A percentile compares a stretch with the other conserved stretches of the same genome.
These are phyloP conservation scores for Drosophila kuntzei DNA, from an alignment of 2,888 invertebrate species.

Conservation along the genomic window DNA sequence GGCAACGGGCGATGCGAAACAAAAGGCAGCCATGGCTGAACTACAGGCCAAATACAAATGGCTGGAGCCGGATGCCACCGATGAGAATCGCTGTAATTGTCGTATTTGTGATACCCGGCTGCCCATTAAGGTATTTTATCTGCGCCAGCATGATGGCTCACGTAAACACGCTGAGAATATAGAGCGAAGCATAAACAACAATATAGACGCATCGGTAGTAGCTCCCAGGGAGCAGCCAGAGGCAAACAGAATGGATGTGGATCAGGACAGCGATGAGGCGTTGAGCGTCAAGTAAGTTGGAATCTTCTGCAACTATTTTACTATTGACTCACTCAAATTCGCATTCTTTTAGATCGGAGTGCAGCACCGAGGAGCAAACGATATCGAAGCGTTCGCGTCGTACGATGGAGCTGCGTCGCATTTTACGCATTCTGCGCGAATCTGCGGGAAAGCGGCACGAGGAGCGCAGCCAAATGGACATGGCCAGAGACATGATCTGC, in stretches of 20 bases:
- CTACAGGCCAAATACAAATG: slow-evolving; percentile 65
- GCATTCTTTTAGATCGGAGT: slow-evolving; percentile 57
- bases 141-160: slow-evolving; percentile 65
- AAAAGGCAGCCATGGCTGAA: slow-evolving; percentile 68
- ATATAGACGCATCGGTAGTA: not conserved
- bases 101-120: slow-evolving; percentile 59
- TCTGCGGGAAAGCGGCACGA: slow-evolving; percentile 47
- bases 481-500: slow-evolving; percentile 73
- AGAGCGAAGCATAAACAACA: slow-evolving; percentile 6
- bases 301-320: not conserved
- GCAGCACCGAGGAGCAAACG: slow-evolving; percentile 51
- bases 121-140: slow-evolving; percentile 68
- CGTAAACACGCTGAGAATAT: slow-evolving; percentile 57
- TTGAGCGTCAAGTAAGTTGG: slow-evolving; percentile 67
- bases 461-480: slow-evolving; percentile 65
- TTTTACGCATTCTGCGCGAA: slow-evolving; percentile 54
- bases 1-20: slow-evolving; percentile 55
- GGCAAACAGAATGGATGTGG: slow-evolving; percentile 25
- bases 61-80: slow-evolving; percentile 64
- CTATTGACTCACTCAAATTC: slow-evolving; percentile 13
- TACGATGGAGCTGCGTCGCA: slow-evolving; percentile 53
- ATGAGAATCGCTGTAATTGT: slow-evolving; percentile 66
- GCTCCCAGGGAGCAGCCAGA: slow-evolving; percentile 1
- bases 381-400: slow-evolving; percentile 56
- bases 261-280: slow-evolving; percentile 53